Evolutionary conservation across 2,113 vertebrate genomes (phyloP).

Genomic region (Quiscalus mexicanus): DNA sequence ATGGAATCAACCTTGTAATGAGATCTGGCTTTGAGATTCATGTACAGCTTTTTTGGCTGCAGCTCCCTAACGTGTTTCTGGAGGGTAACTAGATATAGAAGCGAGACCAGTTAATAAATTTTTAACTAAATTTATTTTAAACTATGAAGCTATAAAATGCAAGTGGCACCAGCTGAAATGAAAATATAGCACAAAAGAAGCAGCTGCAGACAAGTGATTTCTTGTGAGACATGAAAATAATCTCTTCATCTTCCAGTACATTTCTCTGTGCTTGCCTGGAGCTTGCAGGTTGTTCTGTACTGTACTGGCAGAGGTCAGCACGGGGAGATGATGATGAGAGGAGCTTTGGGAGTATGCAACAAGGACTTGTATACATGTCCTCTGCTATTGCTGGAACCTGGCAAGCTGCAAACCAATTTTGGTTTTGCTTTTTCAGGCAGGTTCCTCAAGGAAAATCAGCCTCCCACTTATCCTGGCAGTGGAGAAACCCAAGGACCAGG

Average conservation of each 20-base stretch:
- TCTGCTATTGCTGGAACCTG: background rate
- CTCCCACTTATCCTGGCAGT: background rate
- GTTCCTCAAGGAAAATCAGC: constrained; percentile 1
- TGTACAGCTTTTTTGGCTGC: background rate
- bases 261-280: background rate
- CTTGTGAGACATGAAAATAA: background rate
- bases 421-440: constrained; percentile 16
- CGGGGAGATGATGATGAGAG: background rate
- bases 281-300: background rate
- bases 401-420: background rate
- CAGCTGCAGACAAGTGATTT: constrained; percentile 13
- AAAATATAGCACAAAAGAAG: background rate
- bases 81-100: background rate
- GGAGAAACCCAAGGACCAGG: constrained; percentile 1
- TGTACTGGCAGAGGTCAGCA: background rate
- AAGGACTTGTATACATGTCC: background rate
- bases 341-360: background rate
- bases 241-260: background rate
- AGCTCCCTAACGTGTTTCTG: background rate
- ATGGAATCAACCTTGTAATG: background rate
- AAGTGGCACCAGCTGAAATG: constrained; percentile 8
- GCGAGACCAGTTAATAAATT: background rate
- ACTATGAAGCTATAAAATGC: constrained; percentile 5
- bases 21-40: background rate
- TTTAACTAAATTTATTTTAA: constrained; percentile 40